Base-by-base conservation (phyloP, 2,888 invertebrate species). In the Lasioglossum vierecki region DNA sequence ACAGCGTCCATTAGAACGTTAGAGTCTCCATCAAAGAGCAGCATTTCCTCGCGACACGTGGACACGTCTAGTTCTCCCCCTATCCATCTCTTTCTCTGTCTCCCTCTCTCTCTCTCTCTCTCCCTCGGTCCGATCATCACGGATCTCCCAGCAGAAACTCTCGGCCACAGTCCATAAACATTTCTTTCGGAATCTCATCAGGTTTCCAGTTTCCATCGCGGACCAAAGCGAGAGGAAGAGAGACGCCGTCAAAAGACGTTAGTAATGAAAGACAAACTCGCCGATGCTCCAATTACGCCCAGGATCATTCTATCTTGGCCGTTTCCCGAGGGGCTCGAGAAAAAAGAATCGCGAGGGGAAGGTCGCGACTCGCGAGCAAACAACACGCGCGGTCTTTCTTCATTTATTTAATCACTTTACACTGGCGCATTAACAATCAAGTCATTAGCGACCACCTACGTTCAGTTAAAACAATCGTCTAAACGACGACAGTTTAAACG, bases 1-100 rank as follows among this genome's bases (percentile, higher is more conserved):
- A 74, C 74, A 74, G 35, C 74, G n/a, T n/a, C 53, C 49, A 74
- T 75, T 44, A 60, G 75, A 44, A 57, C 53, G 39, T 57, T 39
- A 39, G 9, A n/a, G 41, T 35, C 41, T 76, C 60, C 60, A 76
- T 63, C 57, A 44, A 30, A 44, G 35, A 66, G 26, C 60, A 18
- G 44, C 60, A 26, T 26, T 44, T 76, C 57, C 66, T 66, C 35
- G 30, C 35, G 66, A 66, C 18, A 66, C 66, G 35, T 66, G 30
- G 30, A 1, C 8, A 66, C 66, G 60, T 35, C 66, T 30, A 13
- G n/a, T 30, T 35, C 35, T 35, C 66, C 3, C 26, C 13, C 60
- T 60, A 5, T 13, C 13, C 13, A 13, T 60, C 57, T 3, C 4
- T n/a, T 1, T 11, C 57, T 2, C 26, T 60, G 11, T 13, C 4